These are phyloP conservation scores for Gymnoscelis rufifasciata DNA, from an alignment of 2,888 invertebrate genomes.

Conservation along the genomic window DNA sequence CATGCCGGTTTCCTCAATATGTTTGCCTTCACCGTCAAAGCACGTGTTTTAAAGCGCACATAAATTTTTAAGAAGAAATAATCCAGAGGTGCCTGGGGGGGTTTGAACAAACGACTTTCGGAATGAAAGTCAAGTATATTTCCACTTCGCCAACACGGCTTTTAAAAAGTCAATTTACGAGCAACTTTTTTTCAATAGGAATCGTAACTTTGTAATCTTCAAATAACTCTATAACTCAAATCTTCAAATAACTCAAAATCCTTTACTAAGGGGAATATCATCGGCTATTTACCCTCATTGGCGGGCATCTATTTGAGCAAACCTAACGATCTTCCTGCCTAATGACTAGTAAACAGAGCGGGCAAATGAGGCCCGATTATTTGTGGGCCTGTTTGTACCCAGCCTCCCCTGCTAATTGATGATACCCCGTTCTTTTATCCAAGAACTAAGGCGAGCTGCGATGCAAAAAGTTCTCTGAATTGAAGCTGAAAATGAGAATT, in stretches of 20 bases:
- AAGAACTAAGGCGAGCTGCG: constrained; percentile 11
- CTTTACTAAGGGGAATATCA: neutral
- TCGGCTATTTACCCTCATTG: constrained; percentile 4
- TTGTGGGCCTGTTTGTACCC: constrained; percentile 50
- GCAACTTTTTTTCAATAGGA: too few species aligned
- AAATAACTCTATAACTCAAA: neutral
- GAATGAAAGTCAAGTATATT: too few species aligned
- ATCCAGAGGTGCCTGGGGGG: too few species aligned
- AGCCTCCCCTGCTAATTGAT: constrained; percentile 68
- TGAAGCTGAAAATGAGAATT: neutral
- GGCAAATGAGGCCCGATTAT: constrained; percentile 67
- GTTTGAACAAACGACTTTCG: too few species aligned
- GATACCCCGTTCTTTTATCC: constrained; percentile 45
- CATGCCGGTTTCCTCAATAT: too few species aligned
- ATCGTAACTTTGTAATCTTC: too few species aligned
- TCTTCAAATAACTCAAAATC: neutral
- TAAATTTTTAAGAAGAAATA: too few species aligned
- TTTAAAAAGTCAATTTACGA: too few species aligned
- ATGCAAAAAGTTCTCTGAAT: neutral
- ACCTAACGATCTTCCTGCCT: constrained; percentile 48
- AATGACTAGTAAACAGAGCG: constrained; percentile 67
- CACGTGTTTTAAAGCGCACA: too few species aligned
- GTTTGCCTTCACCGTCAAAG: too few species aligned
- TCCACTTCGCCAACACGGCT: too few species aligned
- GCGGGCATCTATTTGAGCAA: constrained; percentile 23